Conservation (phyloP, 2,797 vertebrate genomes). For the Brotogeris chrysoptera region DNA sequence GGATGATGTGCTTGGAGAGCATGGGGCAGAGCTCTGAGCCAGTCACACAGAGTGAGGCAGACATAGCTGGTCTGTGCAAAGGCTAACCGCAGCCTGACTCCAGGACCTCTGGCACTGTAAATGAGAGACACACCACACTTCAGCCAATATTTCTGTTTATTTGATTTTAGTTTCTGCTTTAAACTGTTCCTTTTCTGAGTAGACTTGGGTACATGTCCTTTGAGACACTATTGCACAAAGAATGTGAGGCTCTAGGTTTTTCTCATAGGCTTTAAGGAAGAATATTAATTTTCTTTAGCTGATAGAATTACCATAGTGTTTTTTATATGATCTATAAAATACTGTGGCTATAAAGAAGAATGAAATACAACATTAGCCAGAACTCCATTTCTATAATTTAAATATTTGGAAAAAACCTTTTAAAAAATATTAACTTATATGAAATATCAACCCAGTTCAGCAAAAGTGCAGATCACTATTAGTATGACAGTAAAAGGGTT, state of each 20-base stretch:
- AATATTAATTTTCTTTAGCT: not conserved
- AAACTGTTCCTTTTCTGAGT: not conserved
- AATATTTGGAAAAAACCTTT: not conserved
- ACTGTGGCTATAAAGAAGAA: not conserved
- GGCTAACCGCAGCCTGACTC: not conserved
- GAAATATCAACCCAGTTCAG: not conserved
- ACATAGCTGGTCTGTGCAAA: not conserved
- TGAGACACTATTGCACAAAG: not conserved
- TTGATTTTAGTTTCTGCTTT: conserved; percentile 20
- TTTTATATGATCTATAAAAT: not conserved
- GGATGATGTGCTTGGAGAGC: accelerated
- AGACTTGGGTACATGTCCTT: not conserved
- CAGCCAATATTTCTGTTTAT: conserved; percentile 18
- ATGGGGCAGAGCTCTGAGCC: accelerated
- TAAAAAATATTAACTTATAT: not conserved
- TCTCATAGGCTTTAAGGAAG: not conserved
- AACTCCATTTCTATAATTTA: not conserved
- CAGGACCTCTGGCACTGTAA: not conserved
- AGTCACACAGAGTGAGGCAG: not conserved
- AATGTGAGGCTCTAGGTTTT: not conserved
- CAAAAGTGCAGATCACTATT: not conserved
- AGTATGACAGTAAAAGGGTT: not conserved
- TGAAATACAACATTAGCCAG: not conserved
- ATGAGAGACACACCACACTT: not conserved
- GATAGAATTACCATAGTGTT: not conserved